These are phyloP conservation scores for Tetheella fluctuosa DNA, from an alignment of 2,888 invertebrate species.

Conservation along the genomic window DNA sequence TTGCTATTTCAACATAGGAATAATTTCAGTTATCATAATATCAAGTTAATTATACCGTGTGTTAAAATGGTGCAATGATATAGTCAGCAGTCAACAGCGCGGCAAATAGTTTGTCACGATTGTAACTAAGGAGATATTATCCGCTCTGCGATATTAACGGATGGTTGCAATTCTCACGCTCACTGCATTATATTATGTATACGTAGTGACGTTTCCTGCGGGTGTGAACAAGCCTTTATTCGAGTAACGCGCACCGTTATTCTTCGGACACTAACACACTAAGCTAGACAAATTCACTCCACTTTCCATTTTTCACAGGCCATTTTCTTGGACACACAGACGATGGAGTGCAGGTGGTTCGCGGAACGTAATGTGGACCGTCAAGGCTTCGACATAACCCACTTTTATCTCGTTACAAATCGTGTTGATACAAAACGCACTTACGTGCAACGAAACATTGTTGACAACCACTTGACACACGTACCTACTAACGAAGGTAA, in stretches of 20 bases:
- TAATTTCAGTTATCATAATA: conserved; percentile 25
- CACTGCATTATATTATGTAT: conserved; percentile 44
- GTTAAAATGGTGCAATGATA: conserved; percentile 52
- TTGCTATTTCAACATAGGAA: not conserved
- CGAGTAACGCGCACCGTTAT: conserved; percentile 62
- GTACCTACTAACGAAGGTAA: conserved; percentile 37
- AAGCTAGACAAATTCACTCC: conserved; percentile 77
- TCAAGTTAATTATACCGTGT: conserved; percentile 50
- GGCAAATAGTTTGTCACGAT: conserved; percentile 69
- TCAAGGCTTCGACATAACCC: conserved; percentile 63
- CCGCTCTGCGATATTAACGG: conserved; percentile 52
- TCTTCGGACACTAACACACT: conserved; percentile 69
- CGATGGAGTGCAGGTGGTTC: conserved; percentile 68
- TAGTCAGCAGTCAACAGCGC: conserved; percentile 55
- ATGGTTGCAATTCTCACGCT: conserved; percentile 65
- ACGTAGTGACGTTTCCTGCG: conserved; percentile 58
- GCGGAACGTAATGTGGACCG: conserved; percentile 68
- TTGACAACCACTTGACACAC: conserved; percentile 37
- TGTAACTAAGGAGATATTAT: conserved; percentile 62
- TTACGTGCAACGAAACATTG: conserved; percentile 39
- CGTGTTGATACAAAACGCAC: conserved; percentile 52
- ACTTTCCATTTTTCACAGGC: conserved; percentile 81
- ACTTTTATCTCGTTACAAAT: conserved; percentile 65
- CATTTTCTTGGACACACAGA: conserved; percentile 69
- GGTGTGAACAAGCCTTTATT: conserved; percentile 53